Conservation (phyloP, 2,797 vertebrate species). For the Erethizon dorsatum region DNA sequence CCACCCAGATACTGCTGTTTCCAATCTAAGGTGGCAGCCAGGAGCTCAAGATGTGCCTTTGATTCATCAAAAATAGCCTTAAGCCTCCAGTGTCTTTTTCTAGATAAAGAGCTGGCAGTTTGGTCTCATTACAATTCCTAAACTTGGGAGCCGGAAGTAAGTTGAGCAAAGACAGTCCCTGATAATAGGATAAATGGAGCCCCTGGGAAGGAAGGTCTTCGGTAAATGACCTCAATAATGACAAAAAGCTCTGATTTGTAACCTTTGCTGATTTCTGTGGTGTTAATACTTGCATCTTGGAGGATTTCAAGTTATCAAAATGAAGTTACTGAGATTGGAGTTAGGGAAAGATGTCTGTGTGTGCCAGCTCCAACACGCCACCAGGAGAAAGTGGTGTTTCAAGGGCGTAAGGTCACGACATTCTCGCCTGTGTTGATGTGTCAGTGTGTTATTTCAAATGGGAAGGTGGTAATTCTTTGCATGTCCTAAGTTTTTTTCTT, state of each 20-base stretch:
- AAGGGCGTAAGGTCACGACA: background rate
- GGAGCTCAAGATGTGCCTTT: constrained; percentile 31
- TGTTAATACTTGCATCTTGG: background rate
- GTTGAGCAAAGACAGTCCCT: background rate
- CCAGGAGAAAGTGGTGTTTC: constrained; percentile 13
- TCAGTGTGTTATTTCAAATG: constrained; percentile 46
- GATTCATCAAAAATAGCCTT: constrained; percentile 40
- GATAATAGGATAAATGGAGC: background rate
- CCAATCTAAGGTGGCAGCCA: constrained; percentile 41
- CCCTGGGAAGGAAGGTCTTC: background rate
- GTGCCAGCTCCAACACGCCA: background rate
- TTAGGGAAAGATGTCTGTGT: constrained; percentile 1
- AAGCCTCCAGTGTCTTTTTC: constrained; percentile 44
- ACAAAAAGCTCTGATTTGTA: constrained; percentile 35
- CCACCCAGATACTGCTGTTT: constrained; percentile 22
- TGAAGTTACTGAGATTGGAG: constrained; percentile 35
- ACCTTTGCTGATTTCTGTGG: constrained; percentile 37
- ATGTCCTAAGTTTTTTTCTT: background rate
- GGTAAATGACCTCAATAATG: background rate
- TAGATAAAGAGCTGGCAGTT: constrained; percentile 59
- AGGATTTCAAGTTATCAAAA: background rate
- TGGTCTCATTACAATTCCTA: constrained; percentile 48
- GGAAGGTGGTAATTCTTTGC: background rate
- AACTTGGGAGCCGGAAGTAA: background rate
- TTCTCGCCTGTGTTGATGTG: background rate